These are phyloP conservation scores for Ectobius pallidus DNA, from an alignment of 2,888 invertebrate genomes.

Conservation along the genomic window DNA sequence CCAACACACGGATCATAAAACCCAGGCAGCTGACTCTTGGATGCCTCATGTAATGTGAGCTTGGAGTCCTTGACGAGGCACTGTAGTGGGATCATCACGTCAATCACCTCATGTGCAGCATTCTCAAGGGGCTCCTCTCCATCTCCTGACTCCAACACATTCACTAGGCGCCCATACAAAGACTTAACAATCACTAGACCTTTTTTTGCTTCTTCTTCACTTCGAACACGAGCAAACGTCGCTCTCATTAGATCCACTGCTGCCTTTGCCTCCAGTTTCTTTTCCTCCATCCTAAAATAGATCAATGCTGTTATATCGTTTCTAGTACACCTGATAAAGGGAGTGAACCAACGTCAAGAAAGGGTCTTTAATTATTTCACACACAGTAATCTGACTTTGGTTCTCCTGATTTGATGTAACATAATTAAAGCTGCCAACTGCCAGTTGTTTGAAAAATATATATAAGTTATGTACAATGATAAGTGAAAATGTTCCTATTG, in stretches of 20 bases:
- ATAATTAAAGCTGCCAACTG: no score
- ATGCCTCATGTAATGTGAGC: slow-evolving; percentile 80
- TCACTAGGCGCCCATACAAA: slow-evolving; percentile 72
- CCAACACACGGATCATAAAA: slow-evolving; percentile 96
- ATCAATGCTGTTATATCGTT: no score
- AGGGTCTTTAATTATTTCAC: no score
- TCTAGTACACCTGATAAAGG: no score
- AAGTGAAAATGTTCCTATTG: no score
- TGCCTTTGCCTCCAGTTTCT: slow-evolving; percentile 82
- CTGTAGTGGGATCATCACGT: slow-evolving; percentile 94
- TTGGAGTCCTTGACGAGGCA: slow-evolving; percentile 92
- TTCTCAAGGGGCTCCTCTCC: slow-evolving; percentile 52
- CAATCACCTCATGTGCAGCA: slow-evolving; percentile 62
- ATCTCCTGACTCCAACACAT: slow-evolving; percentile 42
- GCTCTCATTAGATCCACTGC: slow-evolving; percentile 91
- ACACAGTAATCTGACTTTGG: no score
- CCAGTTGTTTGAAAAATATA: no score
- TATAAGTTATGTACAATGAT: no score
- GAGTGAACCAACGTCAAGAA: no score
- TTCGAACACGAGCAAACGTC: slow-evolving; percentile 81
- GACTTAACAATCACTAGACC: slow-evolving; percentile 89
- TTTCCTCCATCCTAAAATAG: slow-evolving; percentile 69
- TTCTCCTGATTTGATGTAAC: no score
- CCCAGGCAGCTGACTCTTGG: slow-evolving; percentile 94
- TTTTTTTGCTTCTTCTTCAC: slow-evolving; percentile 79